Evolutionary conservation across 2,888 invertebrate species (phyloP).

Genomic region (Hanleya hanleyi): DNA sequence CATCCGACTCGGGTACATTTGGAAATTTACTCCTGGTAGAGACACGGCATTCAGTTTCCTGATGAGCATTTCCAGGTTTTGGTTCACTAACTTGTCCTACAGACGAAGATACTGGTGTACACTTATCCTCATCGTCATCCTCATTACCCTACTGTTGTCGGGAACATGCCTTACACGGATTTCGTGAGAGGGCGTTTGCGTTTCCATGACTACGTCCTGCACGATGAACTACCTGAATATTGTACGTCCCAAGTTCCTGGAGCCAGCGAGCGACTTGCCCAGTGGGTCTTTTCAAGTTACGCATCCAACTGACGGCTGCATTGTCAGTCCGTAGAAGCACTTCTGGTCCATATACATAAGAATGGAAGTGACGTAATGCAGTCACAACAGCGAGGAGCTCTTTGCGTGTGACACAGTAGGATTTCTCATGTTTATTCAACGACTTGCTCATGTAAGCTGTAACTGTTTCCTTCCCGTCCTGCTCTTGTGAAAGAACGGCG

Average conservation of each 20-base stretch:
- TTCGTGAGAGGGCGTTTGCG: neutral
- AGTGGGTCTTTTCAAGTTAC: neutral
- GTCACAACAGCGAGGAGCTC: neutral
- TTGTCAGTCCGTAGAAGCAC: neutral
- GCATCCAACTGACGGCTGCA: conserved; percentile 4
- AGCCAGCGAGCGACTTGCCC: neutral
- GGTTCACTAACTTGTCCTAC: no score
- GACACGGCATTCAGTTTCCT: neutral
- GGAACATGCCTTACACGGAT: neutral
- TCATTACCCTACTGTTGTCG: neutral
- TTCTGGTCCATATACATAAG: neutral
- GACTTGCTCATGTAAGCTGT: neutral
- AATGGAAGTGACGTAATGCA: neutral
- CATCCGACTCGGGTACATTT: neutral
- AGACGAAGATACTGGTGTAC: no score
- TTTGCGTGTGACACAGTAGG: neutral
- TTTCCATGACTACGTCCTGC: conserved; percentile 1
- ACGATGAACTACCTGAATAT: neutral
- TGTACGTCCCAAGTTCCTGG: neutral
- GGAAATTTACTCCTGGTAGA: neutral
- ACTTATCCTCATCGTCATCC: neutral
- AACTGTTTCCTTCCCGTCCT: neutral
- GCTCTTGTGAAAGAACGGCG: neutral
- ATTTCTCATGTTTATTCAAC: neutral
- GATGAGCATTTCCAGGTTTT: neutral